Base-by-base conservation (phyloP, 1,140 invertebrate species). In the Pogonomyrmex californicus region DNA sequence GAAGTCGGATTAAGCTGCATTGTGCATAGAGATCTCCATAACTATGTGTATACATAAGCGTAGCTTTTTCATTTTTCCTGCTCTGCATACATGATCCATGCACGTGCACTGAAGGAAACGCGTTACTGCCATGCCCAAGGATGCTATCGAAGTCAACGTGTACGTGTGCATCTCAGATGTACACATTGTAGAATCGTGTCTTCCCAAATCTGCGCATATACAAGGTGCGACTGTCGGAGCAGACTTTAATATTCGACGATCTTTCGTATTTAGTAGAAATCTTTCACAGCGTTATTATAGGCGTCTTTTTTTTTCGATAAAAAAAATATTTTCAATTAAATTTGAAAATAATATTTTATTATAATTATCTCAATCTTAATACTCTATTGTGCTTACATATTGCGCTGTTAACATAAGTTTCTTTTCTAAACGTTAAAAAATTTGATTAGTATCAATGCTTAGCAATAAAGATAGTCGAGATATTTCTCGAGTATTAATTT, bases 1-100 rank as follows among this genome's bases (percentile, higher is more conserved):
- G 12, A 7, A 49, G 41, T 49, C 54, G 79, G 68, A 83, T 83
- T 83, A 83, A 60, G 70, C n/a, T 30, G 44, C n/a, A 47, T 30
- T 60, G 44, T 47, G 44, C 38, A 41, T 56, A 71, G 17, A 30
- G 30, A 73, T 83, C 79, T 62, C 79, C 41, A n/a, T 75, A 75
- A 75, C 79, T 60, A 49, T 60, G n/a, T 75, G n/a, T 41, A 33
- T 60, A 75, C n/a, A 23, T 36, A 47, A 54, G 44, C 41, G 33
- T 44, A 17, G 41, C 30, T 47, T 36, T 7, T 36, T 62, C 68
- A 49, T 83, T 83, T 83, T 83, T 83, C 68, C 66, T 33, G n/a
- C 30, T 23, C 30, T 14, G 66, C 66, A 49, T 60, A 38, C n/a
- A 49, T 83, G 79, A 83, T 60, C 79, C 68, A 12, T 71, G 38